Base-by-base conservation (phyloP, 2,113 vertebrate species). In the Hymenochirus boettgeri region DNA sequence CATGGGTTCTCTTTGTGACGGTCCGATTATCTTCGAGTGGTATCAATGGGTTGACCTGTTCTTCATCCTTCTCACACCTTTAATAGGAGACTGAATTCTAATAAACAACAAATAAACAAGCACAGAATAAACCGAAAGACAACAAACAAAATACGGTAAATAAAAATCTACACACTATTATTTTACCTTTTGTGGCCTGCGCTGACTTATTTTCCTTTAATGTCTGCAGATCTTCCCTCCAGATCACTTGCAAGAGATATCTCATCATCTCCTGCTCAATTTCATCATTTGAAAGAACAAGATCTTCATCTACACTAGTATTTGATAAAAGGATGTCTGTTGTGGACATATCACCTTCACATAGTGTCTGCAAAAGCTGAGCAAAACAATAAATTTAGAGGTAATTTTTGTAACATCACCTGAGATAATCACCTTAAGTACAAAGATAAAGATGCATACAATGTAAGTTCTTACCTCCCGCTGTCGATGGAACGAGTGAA, bases 191-290 rank as follows among this genome's bases (percentile, higher is more conserved):
- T 72, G 35, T 77, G 60, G 19, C 48, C 18, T 47, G 87, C 57
- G 53, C 76, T 75, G 70, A 69, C 29, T 63, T 79, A 73, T 33
- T 63, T 80, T 31, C 77, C 73, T 61, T 89, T 74, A 1, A 93
- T 83, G 70, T 93, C 93, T 84, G 81, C 65, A 94, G 52, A 33
- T 97, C 95, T 0, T 96, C 87, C 85, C 65, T 95, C 93, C 50
- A 97, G 76, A 55, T 97, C 95, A 0, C 95, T 97, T 5, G 85
- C 94, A 79, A 96, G n/a, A 50, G 94, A 97, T 21, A 92, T 72
- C 0, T 85, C 58, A 0, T 91, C 80, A 0, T 33, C 80, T 0
- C 72, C 74, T 0, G n/a, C 3, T 9, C 46, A 22, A 7, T 21
- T 18, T 91, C 90, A 1, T 70, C 73, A 0, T 90, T 92, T 0